Conservation (phyloP, 2,888 invertebrate species). For the Brachyptera risi region DNA sequence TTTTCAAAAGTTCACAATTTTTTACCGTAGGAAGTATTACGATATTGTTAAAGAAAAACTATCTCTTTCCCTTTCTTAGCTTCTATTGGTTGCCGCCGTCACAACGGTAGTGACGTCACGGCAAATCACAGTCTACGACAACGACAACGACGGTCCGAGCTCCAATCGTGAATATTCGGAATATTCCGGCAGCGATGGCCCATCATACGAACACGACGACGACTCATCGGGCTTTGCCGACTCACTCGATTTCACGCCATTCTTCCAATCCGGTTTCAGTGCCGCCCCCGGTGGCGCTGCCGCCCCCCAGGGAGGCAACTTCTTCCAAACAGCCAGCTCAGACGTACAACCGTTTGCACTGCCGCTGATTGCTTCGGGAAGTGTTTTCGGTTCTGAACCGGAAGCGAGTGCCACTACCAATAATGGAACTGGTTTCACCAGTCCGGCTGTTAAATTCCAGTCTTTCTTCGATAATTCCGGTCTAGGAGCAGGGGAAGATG, state of each 20-base stretch:
- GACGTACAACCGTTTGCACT: constrained; percentile 34
- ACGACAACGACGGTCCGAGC: constrained; percentile 3
- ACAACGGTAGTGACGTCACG: constrained; percentile 4
- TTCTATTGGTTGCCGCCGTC: not conserved
- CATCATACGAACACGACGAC: constrained; percentile 12
- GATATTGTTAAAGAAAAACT: too few species aligned
- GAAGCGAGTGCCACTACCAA: constrained; percentile 29
- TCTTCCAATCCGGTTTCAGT: constrained; percentile 47
- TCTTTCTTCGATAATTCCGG: constrained; percentile 38
- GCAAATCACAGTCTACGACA: constrained; percentile 31
- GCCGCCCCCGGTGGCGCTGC: constrained; percentile 27
- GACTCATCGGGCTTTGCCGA: constrained; percentile 47
- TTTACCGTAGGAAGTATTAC: too few species aligned
- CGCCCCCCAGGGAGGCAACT: constrained; percentile 27
- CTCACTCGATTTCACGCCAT: constrained; percentile 54
- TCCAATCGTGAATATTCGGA: not conserved
- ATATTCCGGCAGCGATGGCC: constrained; percentile 2
- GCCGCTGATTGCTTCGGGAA: constrained; percentile 26
- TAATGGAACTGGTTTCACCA: constrained; percentile 38
- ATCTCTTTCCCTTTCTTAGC: not conserved
- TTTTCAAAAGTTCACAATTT: too few species aligned
- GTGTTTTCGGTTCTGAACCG: constrained; percentile 34
- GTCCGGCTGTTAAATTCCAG: constrained; percentile 37
- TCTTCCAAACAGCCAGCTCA: constrained; percentile 35
- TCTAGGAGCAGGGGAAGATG: constrained; percentile 34